Percentiles rank a stretch among this genome's conserved stretches.
Evolutionary conservation across 1,140 invertebrate genomes (phyloP).

Genomic region (Patella vulgata): DNA sequence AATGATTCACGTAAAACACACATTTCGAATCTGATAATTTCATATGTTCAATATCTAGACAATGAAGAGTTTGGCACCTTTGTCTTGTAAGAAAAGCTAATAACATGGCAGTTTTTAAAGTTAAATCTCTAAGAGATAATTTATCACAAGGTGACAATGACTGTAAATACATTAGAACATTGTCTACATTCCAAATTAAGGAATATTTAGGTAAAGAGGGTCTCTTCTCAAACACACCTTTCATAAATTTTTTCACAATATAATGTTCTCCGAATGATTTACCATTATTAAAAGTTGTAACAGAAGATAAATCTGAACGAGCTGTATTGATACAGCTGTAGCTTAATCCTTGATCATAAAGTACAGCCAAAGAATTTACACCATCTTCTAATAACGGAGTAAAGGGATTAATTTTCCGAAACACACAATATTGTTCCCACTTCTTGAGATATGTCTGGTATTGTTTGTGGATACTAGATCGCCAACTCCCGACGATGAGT

Average conservation of each 20-base stretch:
- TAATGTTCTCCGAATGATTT: neutral
- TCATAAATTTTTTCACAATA: neutral
- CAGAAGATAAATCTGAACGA: too few relatives aligned
- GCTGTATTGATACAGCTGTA: too few relatives aligned
- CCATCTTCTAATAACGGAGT: too few relatives aligned
- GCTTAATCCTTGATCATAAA: too few relatives aligned
- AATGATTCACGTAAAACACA: neutral
- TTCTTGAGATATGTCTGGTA: too few relatives aligned
- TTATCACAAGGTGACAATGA: neutral
- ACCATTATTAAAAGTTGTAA: neutral
- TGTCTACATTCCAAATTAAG: neutral
- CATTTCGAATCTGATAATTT: neutral
- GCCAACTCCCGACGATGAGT: too few relatives aligned
- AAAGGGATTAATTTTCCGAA: too few relatives aligned
- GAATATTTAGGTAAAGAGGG: neutral
- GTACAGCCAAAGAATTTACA: too few relatives aligned
- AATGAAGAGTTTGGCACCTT: neutral
- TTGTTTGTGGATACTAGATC: too few relatives aligned
- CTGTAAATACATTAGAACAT: neutral
- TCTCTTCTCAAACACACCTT: constrained; percentile 2
- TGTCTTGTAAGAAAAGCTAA: neutral
- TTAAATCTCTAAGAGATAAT: constrained; percentile 3
- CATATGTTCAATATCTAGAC: neutral
- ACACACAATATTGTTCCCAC: too few relatives aligned
- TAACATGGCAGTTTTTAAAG: neutral